phyloP scores from a whole-genome alignment of 2,888 invertebrate genomes.

The Monopis laevigella region DNA sequence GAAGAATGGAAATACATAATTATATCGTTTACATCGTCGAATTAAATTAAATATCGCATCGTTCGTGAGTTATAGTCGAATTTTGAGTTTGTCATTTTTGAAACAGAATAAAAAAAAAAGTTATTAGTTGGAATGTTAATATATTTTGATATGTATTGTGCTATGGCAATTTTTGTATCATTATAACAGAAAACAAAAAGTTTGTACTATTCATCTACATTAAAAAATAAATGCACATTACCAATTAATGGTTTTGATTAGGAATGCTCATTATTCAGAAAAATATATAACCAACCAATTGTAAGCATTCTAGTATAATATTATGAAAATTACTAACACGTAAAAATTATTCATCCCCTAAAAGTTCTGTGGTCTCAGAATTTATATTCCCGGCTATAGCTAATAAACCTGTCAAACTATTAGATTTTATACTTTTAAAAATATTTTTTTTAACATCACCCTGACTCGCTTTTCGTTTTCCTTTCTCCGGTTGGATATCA shows the following conservation, averaged over 20 bases:
- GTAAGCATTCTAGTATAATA: too few relatives aligned
- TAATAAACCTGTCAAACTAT: slow-evolving; percentile 40
- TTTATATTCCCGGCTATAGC: slow-evolving; percentile 32
- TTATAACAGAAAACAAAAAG: too few relatives aligned
- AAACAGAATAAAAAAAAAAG: neutral
- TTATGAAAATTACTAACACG: too few relatives aligned
- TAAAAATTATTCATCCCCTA: slow-evolving; percentile 43
- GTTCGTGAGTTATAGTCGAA: neutral
- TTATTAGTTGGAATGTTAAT: slow-evolving; percentile 44
- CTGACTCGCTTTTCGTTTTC: slow-evolving; percentile 30
- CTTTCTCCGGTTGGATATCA: slow-evolving; percentile 35
- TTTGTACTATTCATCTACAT: too few relatives aligned
- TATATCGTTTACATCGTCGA: neutral
- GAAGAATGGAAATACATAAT: neutral
- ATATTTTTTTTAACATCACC: slow-evolving; percentile 36
- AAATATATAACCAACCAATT: too few relatives aligned
- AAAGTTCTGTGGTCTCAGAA: slow-evolving; percentile 42
- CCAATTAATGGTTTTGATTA: too few relatives aligned
- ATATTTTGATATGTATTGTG: slow-evolving; percentile 55
- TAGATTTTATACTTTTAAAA: slow-evolving; percentile 42
- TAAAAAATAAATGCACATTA: too few relatives aligned
- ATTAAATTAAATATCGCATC: neutral
- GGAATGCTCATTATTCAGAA: too few relatives aligned
- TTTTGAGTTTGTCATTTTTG: neutral
- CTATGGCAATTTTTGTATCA: slow-evolving; percentile 52